Conservation (phyloP, 2,888 invertebrate species). For the Geotrupes spiniger region DNA sequence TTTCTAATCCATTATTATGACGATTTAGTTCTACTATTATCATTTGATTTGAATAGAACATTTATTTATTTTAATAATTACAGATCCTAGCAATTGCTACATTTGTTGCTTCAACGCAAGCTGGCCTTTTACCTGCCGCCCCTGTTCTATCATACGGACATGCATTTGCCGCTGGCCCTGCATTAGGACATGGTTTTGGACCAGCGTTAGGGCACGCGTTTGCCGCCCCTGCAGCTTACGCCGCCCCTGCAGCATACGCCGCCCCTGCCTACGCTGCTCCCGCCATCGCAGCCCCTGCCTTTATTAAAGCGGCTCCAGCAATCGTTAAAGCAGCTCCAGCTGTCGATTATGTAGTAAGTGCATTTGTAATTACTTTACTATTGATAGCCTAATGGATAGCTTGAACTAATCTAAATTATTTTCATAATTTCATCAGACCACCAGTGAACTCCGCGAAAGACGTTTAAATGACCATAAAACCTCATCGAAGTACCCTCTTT, state of each 20-base stretch:
- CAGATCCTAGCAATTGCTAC: conserved; percentile 45
- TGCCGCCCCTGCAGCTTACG: conserved; percentile 10
- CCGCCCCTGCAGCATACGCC: conserved; percentile 24
- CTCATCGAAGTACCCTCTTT: too few relatives aligned
- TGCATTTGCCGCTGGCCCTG: conserved; percentile 14
- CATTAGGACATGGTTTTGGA: conserved; percentile 15
- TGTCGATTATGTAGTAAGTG: conserved; percentile 40
- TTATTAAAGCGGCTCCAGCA: conserved; percentile 32
- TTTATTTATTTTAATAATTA: conserved; percentile 18
- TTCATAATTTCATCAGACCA: too few relatives aligned
- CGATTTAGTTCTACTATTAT: not conserved
- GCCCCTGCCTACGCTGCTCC: conserved; percentile 32
- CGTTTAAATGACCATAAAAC: too few relatives aligned
- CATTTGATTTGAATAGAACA: not conserved
- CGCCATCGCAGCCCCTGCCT: conserved; percentile 28
- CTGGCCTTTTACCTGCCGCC: conserved; percentile 49
- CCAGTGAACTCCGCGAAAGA: too few relatives aligned
- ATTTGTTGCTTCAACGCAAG: conserved; percentile 49
- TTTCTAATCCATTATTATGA: too few relatives aligned
- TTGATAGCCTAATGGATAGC: too few relatives aligned
- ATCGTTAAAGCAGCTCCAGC: conserved; percentile 38
- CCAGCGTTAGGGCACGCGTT: conserved; percentile 2
- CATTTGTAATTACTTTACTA: too few relatives aligned
- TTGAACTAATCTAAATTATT: too few relatives aligned
- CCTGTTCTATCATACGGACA: conserved; percentile 13